Percentiles rank a stretch among this genome's conserved stretches.
Conservation (phyloP, 2,113 vertebrate genomes). For the Ovis canadensis region DNA sequence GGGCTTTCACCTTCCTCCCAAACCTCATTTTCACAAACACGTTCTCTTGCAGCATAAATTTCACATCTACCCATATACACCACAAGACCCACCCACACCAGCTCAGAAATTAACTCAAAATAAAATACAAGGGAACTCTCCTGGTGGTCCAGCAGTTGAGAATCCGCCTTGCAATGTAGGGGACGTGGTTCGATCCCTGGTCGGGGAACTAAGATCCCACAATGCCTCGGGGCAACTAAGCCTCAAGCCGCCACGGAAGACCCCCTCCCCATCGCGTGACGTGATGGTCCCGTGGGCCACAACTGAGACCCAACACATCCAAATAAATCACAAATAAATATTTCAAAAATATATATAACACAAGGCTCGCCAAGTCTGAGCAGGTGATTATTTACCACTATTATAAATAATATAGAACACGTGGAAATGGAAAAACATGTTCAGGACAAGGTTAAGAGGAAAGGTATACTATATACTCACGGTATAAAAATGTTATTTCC, state of each 20-base stretch:
- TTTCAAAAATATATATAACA: neutral
- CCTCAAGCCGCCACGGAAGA: neutral
- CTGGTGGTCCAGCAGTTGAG: neutral
- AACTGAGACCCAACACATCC: neutral
- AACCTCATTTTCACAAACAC: neutral
- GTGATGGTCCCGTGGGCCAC: neutral
- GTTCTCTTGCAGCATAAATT: neutral
- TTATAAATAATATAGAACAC: neutral
- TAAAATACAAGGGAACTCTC: neutral
- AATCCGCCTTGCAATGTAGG: neutral
- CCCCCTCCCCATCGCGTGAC: accelerated
- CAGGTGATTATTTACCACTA: neutral
- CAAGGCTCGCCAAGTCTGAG: neutral
- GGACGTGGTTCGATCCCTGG: neutral
- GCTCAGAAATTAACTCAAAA: neutral
- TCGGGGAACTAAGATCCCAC: neutral
- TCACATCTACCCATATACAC: neutral
- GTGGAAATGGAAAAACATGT: neutral
- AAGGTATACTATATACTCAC: accelerated
- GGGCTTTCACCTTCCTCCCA: neutral
- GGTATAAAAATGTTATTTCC: neutral
- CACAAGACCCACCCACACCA: neutral
- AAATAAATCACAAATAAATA: neutral
- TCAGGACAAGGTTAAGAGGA: neutral
- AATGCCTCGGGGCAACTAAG: neutral